Evolutionary conservation across 1,140 invertebrate genomes (phyloP).

Genomic region (Calosoma granatense): DNA sequence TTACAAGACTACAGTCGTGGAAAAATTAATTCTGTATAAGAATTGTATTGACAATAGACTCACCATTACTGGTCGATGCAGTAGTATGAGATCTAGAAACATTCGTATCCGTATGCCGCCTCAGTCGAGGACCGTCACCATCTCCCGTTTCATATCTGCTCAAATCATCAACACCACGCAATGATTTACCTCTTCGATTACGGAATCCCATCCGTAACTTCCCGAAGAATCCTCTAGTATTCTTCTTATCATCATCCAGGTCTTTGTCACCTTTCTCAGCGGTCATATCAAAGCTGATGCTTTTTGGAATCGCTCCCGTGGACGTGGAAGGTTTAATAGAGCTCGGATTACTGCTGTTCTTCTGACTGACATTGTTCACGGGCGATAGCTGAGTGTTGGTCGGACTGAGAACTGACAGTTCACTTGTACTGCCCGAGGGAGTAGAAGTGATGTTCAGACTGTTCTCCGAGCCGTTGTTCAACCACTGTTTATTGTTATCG

Average conservation of each 20-base stretch:
- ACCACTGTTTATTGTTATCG: constrained; percentile 27
- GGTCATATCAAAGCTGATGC: constrained; percentile 85
- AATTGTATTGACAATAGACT: no score
- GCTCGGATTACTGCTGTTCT: constrained; percentile 1
- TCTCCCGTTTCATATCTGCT: constrained; percentile 36
- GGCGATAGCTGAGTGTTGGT: constrained; percentile 15
- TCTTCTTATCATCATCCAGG: constrained; percentile 48
- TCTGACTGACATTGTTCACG: constrained; percentile 1
- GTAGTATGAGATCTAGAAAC: background rate
- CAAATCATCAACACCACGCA: constrained; percentile 39
- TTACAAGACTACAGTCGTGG: background rate
- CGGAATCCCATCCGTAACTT: constrained; percentile 58
- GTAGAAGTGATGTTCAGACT: constrained; percentile 28
- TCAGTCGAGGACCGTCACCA: background rate
- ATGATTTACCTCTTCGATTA: constrained; percentile 45
- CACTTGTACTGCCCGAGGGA: constrained; percentile 28
- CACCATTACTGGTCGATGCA: background rate
- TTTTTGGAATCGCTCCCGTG: constrained; percentile 81
- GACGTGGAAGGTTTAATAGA: constrained; percentile 45
- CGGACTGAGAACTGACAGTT: constrained; percentile 27
- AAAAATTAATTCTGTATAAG: background rate
- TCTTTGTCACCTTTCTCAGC: constrained; percentile 69
- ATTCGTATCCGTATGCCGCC: background rate
- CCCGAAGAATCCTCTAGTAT: constrained; percentile 53
- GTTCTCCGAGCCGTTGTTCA: constrained; percentile 26